Percentiles rank a stretch among this genome's conserved stretches.
Conservation (phyloP, 2,888 invertebrate genomes). For the Sesamia inferens region DNA sequence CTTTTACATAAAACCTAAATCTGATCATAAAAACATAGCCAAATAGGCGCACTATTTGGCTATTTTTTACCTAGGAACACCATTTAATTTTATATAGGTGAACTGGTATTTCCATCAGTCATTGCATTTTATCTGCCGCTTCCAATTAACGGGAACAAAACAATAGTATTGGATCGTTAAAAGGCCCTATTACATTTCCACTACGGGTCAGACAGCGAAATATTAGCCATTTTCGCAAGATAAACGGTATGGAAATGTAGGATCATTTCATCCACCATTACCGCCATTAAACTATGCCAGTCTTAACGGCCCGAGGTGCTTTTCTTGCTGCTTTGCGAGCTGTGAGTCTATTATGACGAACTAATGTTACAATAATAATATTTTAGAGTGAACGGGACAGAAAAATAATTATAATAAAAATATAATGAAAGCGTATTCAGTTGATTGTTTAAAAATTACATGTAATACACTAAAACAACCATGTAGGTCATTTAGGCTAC, state of each 20-base stretch:
- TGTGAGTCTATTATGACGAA: neutral
- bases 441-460: neutral
- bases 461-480: no score
- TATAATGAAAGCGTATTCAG: neutral
- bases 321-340: neutral
- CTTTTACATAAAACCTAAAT: neutral
- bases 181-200: constrained; percentile 10
- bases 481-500: no score
- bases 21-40: neutral
- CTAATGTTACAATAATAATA: neutral
- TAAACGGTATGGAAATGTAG: constrained; percentile 37
- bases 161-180: neutral
- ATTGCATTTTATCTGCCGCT: neutral
- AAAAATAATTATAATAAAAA: neutral
- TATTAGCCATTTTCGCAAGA: constrained; percentile 11
- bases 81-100: neutral
- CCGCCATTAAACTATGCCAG: constrained; percentile 5
- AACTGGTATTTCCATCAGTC: neutral
- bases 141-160: constrained; percentile 1
- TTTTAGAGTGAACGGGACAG: neutral
- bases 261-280: constrained; percentile 29
- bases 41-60: neutral
- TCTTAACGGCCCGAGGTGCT: neutral
- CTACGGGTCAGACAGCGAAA: constrained; percentile 12
- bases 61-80: neutral